These are phyloP conservation scores for Burhinus bistriatus DNA, from an alignment of 2,113 vertebrate genomes.

Conservation along the genomic window DNA sequence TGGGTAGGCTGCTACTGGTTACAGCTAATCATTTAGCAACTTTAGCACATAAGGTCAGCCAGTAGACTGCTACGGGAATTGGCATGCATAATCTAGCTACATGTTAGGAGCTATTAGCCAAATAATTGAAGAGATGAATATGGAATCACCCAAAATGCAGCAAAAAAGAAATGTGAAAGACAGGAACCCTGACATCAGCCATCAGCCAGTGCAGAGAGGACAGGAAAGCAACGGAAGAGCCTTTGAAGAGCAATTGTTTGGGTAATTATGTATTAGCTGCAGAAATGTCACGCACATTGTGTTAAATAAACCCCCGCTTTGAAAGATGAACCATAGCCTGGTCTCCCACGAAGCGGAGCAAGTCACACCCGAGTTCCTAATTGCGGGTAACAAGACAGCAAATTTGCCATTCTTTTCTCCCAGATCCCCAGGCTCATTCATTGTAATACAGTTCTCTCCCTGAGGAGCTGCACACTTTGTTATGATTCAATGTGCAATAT, in stretches of 20 bases:
- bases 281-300: background rate
- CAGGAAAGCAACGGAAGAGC: fast-evolving
- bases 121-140: background rate
- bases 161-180: background rate
- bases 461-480: background rate
- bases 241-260: background rate
- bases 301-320: background rate
- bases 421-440: background rate
- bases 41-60: background rate
- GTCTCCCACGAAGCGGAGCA: fast-evolving
- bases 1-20: background rate
- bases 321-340: background rate
- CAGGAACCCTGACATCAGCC: background rate
- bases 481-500: background rate
- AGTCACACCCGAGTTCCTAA: background rate
- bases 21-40: background rate
- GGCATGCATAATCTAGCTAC: background rate
- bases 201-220: background rate
- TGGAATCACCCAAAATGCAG: background rate
- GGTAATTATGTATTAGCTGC: background rate
- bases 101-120: background rate
- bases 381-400: background rate
- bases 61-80: background rate
- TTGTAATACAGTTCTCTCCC: background rate
- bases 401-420: background rate